These are phyloP conservation scores for Trididemnum nubilum DNA, from an alignment of 23 tunicate species.

Conservation along the genomic window DNA sequence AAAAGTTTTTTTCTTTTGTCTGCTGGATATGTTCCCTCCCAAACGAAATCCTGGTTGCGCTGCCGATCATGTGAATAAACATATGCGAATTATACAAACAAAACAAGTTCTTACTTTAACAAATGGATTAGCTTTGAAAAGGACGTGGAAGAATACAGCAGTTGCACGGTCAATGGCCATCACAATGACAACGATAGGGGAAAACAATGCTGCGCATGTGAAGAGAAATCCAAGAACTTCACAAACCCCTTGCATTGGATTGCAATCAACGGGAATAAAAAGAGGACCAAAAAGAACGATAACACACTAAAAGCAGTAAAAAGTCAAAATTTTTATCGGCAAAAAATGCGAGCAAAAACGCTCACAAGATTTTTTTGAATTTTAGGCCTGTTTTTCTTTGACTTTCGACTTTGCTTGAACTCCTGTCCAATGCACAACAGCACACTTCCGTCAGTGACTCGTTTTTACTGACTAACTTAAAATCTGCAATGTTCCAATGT, in stretches of 20 bases:
- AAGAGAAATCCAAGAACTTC: conserved; percentile 38
- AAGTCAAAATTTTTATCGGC: not conserved
- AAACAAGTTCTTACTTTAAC: conserved; percentile 27
- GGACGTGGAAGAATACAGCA: conserved; percentile 61
- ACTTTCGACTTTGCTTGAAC: no score
- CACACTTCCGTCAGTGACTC: no score
- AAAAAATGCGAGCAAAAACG: not conserved
- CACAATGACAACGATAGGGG: conserved; percentile 60
- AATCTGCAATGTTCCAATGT: no score
- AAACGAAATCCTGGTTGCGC: no score
- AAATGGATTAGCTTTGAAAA: conserved; percentile 46
- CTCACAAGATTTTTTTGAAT: no score
- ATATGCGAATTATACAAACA: conserved; percentile 27
- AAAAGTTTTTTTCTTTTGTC: no score
- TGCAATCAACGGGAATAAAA: conserved; percentile 43
- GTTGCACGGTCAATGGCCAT: conserved; percentile 60
- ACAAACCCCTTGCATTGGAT: conserved; percentile 28
- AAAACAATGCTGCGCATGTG: conserved; percentile 33
- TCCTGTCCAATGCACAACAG: no score
- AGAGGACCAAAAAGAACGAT: conserved; percentile 47
- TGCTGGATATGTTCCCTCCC: no score
- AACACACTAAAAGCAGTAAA: conserved; percentile 42
- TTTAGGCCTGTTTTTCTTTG: no score
- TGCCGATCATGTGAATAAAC: no score
- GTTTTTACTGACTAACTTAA: no score